Evolutionary conservation across 2,888 invertebrate genomes (phyloP).

Genomic region (Ctena decussata): DNA sequence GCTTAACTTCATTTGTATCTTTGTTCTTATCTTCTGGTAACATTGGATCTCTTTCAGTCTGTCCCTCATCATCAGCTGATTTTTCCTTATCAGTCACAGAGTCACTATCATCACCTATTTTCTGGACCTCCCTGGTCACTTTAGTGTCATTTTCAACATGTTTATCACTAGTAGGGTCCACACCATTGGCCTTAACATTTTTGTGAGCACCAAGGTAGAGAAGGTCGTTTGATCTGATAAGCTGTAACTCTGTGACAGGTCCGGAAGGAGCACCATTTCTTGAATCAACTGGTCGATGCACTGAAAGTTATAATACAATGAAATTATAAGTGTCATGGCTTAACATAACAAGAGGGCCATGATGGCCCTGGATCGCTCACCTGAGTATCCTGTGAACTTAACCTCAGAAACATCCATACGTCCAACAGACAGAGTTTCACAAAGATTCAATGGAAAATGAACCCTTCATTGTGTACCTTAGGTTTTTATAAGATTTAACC

Average conservation of each 20-base stretch:
- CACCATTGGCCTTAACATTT: conserved; percentile 6
- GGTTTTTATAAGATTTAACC: no score
- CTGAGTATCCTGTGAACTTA: no score
- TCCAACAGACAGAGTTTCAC: no score
- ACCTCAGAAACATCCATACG: no score
- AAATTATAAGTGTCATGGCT: no score
- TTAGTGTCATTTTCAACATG: background rate
- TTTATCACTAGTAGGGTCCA: background rate
- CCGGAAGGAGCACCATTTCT: conserved; percentile 44
- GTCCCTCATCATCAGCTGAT: background rate
- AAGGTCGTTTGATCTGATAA: conserved; percentile 53
- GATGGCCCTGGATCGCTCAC: no score
- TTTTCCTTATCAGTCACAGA: background rate
- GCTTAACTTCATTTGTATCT: background rate
- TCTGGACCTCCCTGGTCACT: background rate
- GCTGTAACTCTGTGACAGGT: conserved; percentile 50
- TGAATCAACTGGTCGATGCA: background rate
- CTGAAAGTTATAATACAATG: no score
- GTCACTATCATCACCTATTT: background rate
- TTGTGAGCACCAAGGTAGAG: conserved; percentile 33
- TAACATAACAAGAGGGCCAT: no score
- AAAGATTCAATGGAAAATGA: no score
- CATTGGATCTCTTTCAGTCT: background rate
- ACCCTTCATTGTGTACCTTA: no score
- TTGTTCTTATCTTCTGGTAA: background rate